These are phyloP conservation scores for Coremacera marginata DNA, from an alignment of 2,888 invertebrate species.

Conservation along the genomic window DNA sequence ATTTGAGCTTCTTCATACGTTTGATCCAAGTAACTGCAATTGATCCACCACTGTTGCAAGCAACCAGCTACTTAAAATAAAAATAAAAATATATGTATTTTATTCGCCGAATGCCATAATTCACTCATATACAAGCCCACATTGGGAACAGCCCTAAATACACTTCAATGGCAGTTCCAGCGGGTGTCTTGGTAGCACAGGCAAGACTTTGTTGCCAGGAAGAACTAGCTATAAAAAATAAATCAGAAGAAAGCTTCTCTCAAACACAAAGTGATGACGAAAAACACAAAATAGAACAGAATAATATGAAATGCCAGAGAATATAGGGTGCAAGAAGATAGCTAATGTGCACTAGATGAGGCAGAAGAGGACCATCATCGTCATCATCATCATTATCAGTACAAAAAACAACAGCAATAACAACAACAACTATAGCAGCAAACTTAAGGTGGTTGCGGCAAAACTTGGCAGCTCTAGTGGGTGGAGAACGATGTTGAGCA, in stretches of 20 bases:
- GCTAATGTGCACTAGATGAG: constrained; percentile 4
- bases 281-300: constrained; percentile 33
- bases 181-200: not conserved
- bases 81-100: constrained; percentile 51
- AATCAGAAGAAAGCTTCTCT: constrained; percentile 32
- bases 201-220: not conserved
- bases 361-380: constrained; percentile 49
- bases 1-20: not conserved
- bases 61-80: constrained; percentile 47
- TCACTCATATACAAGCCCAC: constrained; percentile 58
- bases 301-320: constrained; percentile 39
- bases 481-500: constrained; percentile 52
- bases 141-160: constrained; percentile 35
- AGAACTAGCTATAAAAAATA: constrained; percentile 24
- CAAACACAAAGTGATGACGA: constrained; percentile 35
- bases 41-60: not conserved
- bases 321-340: constrained; percentile 33
- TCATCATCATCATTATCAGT: constrained; percentile 24
- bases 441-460: not conserved
- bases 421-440: constrained; percentile 31
- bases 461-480: not conserved
- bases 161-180: constrained; percentile 26
- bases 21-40: not conserved
- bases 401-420: constrained; percentile 18
- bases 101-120: constrained; percentile 57